These are phyloP conservation scores for Myioborus melanocephalus DNA, from an alignment of 2,797 vertebrate genomes.

Conservation along the genomic window DNA sequence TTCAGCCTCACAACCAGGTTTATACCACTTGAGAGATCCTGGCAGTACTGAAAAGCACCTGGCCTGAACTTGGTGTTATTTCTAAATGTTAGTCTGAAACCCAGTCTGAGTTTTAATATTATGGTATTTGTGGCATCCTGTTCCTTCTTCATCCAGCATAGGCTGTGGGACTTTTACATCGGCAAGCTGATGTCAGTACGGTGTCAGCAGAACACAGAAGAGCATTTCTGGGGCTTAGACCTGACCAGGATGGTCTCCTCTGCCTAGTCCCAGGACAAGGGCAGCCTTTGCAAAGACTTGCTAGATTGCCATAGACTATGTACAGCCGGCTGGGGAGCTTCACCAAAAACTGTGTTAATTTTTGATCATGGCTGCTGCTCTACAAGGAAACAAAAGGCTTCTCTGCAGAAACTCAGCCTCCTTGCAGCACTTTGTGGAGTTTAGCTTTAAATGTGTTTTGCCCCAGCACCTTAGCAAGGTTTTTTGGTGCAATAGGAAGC, in stretches of 20 bases:
- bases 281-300: not conserved
- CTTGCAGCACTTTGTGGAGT: not conserved
- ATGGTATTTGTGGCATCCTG: not conserved
- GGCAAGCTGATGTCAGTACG: not conserved
- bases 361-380: not conserved
- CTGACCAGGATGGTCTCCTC: not conserved
- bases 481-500: conserved; percentile 66
- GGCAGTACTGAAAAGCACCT: accelerated
- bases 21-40: not conserved
- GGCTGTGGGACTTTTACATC: not conserved
- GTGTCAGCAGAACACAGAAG: not conserved
- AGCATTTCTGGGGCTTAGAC: not conserved
- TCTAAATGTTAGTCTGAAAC: not conserved
- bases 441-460: not conserved
- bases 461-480: not conserved
- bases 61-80: not conserved
- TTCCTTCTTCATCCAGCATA: not conserved
- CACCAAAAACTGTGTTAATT: not conserved
- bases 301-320: not conserved
- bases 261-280: not conserved
- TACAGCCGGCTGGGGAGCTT: not conserved
- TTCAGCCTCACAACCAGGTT: not conserved
- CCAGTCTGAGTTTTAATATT: not conserved
- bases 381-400: not conserved
- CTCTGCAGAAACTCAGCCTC: not conserved